phyloP scores from a whole-genome alignment of 2,113 vertebrate species.

The Toxotes chatareus region DNA sequence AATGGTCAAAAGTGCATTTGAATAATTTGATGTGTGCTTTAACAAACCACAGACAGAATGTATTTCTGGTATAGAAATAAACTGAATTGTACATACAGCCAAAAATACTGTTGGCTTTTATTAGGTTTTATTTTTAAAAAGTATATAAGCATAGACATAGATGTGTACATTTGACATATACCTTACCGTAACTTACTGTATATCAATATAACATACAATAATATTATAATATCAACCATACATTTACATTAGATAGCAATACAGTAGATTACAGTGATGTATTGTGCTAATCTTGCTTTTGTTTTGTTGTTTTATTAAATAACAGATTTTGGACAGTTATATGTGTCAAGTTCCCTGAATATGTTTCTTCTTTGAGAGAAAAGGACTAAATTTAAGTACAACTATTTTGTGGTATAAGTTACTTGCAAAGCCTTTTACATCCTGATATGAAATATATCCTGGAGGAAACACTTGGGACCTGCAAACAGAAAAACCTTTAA shows the following conservation, averaged over 20 bases:
- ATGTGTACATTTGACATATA: slow-evolving; percentile 9
- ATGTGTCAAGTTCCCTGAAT: not conserved
- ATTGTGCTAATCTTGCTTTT: not conserved
- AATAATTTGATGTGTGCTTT: slow-evolving; percentile 38
- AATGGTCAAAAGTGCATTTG: slow-evolving; percentile 27
- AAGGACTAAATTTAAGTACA: not conserved
- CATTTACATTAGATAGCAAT: not conserved
- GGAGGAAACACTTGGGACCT: not conserved
- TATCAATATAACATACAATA: not conserved
- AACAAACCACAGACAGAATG: slow-evolving; percentile 36
- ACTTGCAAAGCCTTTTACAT: not conserved
- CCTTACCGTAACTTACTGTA: slow-evolving; percentile 3
- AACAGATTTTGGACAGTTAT: not conserved
- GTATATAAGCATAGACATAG: slow-evolving; percentile 11
- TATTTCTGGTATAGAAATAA: slow-evolving; percentile 40
- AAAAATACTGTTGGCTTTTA: slow-evolving; percentile 13
- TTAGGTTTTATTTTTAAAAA: slow-evolving; percentile 3
- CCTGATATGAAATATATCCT: not conserved
- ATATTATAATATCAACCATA: not conserved
- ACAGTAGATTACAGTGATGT: not conserved
- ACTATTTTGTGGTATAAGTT: not conserved
- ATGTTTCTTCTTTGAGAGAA: not conserved
- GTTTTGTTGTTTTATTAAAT: slow-evolving; percentile 8
- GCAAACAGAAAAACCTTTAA: not conserved
- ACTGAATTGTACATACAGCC: slow-evolving; percentile 54